Evolutionary conservation across 2,888 invertebrate genomes (phyloP).

Genomic region (Oxyscelio sp.): DNA sequence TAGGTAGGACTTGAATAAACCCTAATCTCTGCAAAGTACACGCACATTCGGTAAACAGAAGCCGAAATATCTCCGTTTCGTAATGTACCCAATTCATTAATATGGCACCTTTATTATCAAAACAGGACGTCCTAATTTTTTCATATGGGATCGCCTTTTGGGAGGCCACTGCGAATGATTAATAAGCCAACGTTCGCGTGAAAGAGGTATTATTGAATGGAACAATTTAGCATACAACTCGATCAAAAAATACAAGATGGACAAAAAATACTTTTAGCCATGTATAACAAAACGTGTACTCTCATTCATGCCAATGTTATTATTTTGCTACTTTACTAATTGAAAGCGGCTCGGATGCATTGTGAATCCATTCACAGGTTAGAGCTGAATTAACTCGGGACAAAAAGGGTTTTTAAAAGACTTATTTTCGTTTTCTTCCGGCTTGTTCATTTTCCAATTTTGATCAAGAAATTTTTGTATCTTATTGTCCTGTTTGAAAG

Average conservation of each 20-base stretch:
- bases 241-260: slow-evolving; percentile 74
- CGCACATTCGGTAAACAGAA: slow-evolving; percentile 4
- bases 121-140: slow-evolving; percentile 29
- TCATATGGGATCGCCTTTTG: slow-evolving; percentile 2
- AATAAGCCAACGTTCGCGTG: not conserved
- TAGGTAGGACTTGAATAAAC: not conserved
- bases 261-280: slow-evolving; percentile 59
- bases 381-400: not conserved
- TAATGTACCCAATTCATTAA: slow-evolving; percentile 35
- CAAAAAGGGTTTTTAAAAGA: not conserved
- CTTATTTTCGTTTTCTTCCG: no score
- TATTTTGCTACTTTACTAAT: slow-evolving; percentile 83
- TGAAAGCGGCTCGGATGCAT: slow-evolving; percentile 76
- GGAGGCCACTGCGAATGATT: slow-evolving; percentile 2
- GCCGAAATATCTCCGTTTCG: not conserved
- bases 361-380: slow-evolving; percentile 24
- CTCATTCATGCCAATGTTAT: slow-evolving; percentile 72
- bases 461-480: no score
- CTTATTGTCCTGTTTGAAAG: no score
- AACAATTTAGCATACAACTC: slow-evolving; percentile 33
- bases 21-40: slow-evolving; percentile 7
- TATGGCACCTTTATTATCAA: slow-evolving; percentile 1
- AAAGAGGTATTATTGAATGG: slow-evolving; percentile 41
- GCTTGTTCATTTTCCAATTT: no score
- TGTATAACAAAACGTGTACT: slow-evolving; percentile 75